Base-by-base conservation (phyloP, 2,797 vertebrate species). In the Melanotaenia parkinsoni region DNA sequence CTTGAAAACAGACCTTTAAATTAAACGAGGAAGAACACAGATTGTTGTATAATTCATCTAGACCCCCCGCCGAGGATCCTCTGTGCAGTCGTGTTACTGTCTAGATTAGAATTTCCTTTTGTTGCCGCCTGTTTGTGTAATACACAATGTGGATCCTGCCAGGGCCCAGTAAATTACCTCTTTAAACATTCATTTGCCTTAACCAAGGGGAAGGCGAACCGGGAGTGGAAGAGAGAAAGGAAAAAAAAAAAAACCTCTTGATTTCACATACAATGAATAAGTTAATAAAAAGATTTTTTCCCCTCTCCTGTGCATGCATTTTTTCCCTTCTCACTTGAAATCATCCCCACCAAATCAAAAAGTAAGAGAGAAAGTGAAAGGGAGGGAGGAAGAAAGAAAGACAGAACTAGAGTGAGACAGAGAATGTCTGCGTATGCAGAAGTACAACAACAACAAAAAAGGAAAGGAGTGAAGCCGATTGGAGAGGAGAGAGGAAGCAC, bases 251-350 rank as follows among this genome's bases (percentile, higher is more conserved):
- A 80, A 90, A 79, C 51, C 91, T 92, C 91, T 94, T 94, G 92
- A 94, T 95, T 94, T 95, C 92, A 88, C 93, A 94, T 93, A 94
- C 92, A 93, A 94, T 95, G 91, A 95, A 95, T 95, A 94, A 94
- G 93, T 94, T 94, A 95, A 95, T 95, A 94, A 94, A 95, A 95
- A 93, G 79, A 88, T 30, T 76, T 85, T 71, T 86, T 77, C 77
- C 74, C 66, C 84, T 86, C 75, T 85, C 87, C 88, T 88, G 83
- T 87, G 86, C 84, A 86, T 73, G 85, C 86, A 76, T 30, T 81
- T 90, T 91, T 84, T 58, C 59, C 63, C 70, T 82, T 67, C 82
- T 77, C 71, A 87, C 85, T 90, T 84, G 88, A 91, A 91, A 84
- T 90, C 89, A 84, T 90, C 85, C 84, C 82, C 70, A 80, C 74